Conservation (phyloP, 2,113 vertebrate species). For the Odobenus rosmarus region DNA sequence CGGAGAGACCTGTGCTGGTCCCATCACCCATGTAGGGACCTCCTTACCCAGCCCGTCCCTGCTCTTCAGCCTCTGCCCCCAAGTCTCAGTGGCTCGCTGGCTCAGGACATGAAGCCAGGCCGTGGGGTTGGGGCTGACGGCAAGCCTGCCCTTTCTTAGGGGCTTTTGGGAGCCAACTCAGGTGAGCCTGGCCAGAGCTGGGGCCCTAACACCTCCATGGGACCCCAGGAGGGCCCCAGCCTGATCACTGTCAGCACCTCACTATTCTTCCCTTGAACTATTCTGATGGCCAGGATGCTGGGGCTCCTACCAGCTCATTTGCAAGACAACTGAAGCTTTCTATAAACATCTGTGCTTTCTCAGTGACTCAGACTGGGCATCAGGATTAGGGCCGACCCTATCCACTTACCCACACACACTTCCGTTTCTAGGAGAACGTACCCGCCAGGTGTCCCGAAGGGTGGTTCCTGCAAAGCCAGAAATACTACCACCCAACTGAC, state of each 20-base stretch:
- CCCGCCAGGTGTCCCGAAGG: background rate
- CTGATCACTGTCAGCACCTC: background rate
- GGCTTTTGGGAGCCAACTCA: background rate
- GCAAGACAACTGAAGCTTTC: background rate
- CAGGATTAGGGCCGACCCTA: background rate
- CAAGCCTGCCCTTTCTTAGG: rapidly evolving
- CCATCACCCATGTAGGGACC: rapidly evolving
- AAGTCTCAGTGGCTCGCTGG: rapidly evolving
- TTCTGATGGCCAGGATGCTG: background rate
- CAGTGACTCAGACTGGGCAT: background rate
- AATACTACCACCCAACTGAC: background rate
- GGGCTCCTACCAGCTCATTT: background rate
- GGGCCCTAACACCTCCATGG: background rate
- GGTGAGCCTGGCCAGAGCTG: background rate
- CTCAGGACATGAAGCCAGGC: background rate
- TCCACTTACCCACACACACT: background rate
- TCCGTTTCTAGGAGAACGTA: background rate
- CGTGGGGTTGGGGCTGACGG: too few relatives aligned
- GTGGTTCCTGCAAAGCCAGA: background rate
- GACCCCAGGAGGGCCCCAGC: background rate
- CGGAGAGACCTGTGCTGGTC: background rate
- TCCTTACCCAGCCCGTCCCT: background rate
- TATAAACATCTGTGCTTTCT: background rate
- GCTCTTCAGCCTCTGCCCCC: background rate
- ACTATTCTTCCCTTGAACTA: background rate